Conservation (phyloP, 2,888 invertebrate species). For the Cataglyphis cursor region DNA sequence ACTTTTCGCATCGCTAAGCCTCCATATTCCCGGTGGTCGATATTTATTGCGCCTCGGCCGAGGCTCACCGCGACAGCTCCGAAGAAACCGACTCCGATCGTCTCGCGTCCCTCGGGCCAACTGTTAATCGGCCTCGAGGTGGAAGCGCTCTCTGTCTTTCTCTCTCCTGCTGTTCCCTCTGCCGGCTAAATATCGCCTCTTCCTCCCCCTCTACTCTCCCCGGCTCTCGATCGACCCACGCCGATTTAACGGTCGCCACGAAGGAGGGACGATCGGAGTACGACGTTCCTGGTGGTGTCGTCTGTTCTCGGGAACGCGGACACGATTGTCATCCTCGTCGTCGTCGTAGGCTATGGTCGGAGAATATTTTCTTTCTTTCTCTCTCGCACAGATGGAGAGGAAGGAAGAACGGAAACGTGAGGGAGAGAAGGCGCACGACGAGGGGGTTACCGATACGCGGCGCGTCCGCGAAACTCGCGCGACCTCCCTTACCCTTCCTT, state of each 20-base stretch:
- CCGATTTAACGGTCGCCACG: constrained; percentile 50
- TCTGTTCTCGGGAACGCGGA: constrained; percentile 26
- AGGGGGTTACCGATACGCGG: constrained; percentile 33
- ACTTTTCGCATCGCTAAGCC: constrained; percentile 64
- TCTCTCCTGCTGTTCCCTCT: constrained; percentile 28
- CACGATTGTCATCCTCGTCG: background rate
- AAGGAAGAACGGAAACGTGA: constrained; percentile 17
- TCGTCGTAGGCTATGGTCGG: background rate
- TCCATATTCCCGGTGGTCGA: constrained; percentile 67
- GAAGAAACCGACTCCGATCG: constrained; percentile 30
- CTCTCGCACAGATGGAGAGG: background rate
- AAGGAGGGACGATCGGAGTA: constrained; percentile 48
- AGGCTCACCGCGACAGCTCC: constrained; percentile 1
- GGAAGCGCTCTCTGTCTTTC: constrained; percentile 34
- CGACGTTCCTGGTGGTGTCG: constrained; percentile 42
- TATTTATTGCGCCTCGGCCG: constrained; percentile 66
- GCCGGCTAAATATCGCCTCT: constrained; percentile 59
- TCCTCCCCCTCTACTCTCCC: constrained; percentile 54
- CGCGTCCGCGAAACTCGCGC: constrained; percentile 31
- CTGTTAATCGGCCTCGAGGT: constrained; percentile 55
- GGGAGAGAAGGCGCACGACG: constrained; percentile 18
- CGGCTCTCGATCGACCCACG: constrained; percentile 58
- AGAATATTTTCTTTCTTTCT: constrained; percentile 17
- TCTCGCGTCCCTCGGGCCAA: constrained; percentile 52
- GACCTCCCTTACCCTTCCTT: constrained; percentile 32